Conservation (phyloP, 2,113 vertebrate genomes). For the Crocuta crocuta region DNA sequence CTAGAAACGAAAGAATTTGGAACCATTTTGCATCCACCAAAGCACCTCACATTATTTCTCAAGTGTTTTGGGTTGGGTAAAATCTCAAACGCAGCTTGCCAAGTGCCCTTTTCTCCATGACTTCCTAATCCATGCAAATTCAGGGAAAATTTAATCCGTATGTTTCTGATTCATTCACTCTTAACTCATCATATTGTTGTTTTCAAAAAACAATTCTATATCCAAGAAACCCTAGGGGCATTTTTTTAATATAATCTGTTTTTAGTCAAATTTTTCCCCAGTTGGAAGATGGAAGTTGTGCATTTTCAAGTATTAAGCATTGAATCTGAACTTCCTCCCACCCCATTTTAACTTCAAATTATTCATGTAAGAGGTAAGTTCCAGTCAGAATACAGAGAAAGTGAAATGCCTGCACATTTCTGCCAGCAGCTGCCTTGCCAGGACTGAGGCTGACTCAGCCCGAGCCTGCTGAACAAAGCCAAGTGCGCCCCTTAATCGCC, state of each 20-base stretch:
- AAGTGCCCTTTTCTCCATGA: constrained; percentile 64
- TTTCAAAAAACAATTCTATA: constrained; percentile 69
- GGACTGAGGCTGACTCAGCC: constrained; percentile 57
- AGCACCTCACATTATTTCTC: constrained; percentile 54
- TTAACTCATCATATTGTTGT: constrained; percentile 78
- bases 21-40: constrained; percentile 29
- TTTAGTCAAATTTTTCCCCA: constrained; percentile 37
- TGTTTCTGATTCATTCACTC: constrained; percentile 82
- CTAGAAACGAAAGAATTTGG: constrained; percentile 57
- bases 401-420: constrained; percentile 45
- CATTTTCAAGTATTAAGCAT: constrained; percentile 56
- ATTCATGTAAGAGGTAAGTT: constrained; percentile 52
- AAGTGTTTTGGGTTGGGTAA: constrained; percentile 67
- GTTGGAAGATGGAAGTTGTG: not conserved
- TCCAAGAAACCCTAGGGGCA: constrained; percentile 72
- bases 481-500: not conserved
- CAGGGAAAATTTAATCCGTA: constrained; percentile 81
- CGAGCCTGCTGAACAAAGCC: constrained; percentile 30
- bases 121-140: constrained; percentile 78
- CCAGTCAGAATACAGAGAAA: constrained; percentile 35
- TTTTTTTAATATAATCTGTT: constrained; percentile 40
- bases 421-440: constrained; percentile 65
- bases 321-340: not conserved
- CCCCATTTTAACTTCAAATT: constrained; percentile 45
- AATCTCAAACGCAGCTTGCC: constrained; percentile 62